Conservation (phyloP, 2,888 invertebrate species). For the Morpho achilles region DNA sequence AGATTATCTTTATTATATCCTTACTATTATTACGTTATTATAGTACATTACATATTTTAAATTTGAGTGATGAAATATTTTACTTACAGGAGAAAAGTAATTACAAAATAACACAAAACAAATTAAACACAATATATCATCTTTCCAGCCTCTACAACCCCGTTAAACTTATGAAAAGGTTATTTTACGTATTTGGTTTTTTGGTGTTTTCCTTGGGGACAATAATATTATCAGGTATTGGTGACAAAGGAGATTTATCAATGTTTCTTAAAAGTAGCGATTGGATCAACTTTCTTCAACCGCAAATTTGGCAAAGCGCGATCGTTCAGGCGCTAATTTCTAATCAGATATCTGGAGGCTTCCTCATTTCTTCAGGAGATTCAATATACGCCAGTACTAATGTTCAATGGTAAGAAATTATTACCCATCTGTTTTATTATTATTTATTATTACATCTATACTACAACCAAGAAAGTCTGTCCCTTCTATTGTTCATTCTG, state of each 20-base stretch:
- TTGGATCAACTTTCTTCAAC: conserved; percentile 45
- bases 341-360: conserved; percentile 59
- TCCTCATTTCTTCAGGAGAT: conserved; percentile 54
- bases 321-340: conserved; percentile 55
- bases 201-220: conserved; percentile 39
- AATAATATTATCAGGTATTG: conserved; percentile 38
- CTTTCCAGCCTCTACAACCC: conserved; percentile 56
- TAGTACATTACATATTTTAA: too few species aligned
- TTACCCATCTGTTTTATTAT: too few species aligned
- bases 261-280: conserved; percentile 34
- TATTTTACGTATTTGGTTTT: conserved; percentile 49
- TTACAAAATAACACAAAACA: too few species aligned
- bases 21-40: too few species aligned
- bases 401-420: conserved; percentile 52
- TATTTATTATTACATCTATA: too few species aligned
- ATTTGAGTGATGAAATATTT: too few species aligned
- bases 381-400: conserved; percentile 52
- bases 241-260: conserved; percentile 34
- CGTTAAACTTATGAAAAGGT: conserved; percentile 57
- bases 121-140: not conserved
- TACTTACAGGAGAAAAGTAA: too few species aligned
- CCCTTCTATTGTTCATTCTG: not conserved
- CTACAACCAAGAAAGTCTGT: too few species aligned
- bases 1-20: too few species aligned
- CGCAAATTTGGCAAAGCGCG: conserved; percentile 54